phyloP scores from a whole-genome alignment of 2,113 vertebrate species.

The Plestiodon gilberti region DNA sequence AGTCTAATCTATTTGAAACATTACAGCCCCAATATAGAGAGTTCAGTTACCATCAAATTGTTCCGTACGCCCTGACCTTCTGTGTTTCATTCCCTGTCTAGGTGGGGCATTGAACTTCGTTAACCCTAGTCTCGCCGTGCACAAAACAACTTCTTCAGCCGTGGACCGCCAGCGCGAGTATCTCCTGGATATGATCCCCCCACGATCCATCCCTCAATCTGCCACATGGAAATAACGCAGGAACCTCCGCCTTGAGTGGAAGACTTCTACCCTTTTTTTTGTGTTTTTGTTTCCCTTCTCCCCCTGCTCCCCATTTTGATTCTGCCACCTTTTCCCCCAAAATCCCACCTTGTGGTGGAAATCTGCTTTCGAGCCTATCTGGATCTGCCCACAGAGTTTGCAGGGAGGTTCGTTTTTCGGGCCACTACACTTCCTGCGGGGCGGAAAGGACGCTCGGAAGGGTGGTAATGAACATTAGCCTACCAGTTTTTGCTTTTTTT shows the following conservation, averaged over 20 bases:
- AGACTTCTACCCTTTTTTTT: slow-evolving; percentile 43
- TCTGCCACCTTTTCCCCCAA: slow-evolving; percentile 47
- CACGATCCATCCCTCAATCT: slow-evolving; percentile 94
- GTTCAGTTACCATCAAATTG: neutral
- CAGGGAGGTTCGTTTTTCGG: slow-evolving; percentile 7
- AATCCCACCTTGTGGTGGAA: slow-evolving; percentile 52
- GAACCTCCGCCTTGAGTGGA: slow-evolving; percentile 48
- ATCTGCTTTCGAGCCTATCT: slow-evolving; percentile 71
- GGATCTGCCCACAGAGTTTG: slow-evolving; percentile 50
- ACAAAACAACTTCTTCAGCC: slow-evolving; percentile 85
- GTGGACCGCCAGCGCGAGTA: slow-evolving; percentile 97
- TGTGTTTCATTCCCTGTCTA: slow-evolving; percentile 42
- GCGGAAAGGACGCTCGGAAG: slow-evolving; percentile 34
- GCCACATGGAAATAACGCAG: slow-evolving; percentile 94
- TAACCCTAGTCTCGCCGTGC: slow-evolving; percentile 88
- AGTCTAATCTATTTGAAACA: no score
- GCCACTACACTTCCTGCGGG: slow-evolving; percentile 32
- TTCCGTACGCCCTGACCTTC: fast-evolving
- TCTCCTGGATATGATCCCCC: slow-evolving; percentile 98
- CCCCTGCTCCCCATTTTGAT: neutral
- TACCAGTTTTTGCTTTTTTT: slow-evolving; percentile 25
- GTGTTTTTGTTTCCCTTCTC: no score
- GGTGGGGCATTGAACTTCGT: slow-evolving; percentile 93
- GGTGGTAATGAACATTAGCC: slow-evolving; percentile 33
- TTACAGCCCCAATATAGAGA: no score